Evolutionary conservation across 2,888 invertebrate species (phyloP), one percentile per base, ranked within the genome.

Genomic region (Athalia circularis): DNA sequence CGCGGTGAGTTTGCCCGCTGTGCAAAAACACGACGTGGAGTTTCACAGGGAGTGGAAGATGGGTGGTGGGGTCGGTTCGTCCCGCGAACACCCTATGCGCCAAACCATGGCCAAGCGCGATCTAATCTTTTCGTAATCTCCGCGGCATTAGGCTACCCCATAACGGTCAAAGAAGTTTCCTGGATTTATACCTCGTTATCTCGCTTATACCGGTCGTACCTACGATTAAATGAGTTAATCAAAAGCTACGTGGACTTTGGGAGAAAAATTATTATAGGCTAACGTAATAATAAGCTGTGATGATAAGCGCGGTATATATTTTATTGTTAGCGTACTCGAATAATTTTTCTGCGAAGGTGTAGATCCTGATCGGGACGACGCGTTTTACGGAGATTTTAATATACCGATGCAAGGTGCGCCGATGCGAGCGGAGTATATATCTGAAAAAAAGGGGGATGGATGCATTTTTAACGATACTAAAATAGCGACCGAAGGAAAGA

Each of bases 401-500:
- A 29, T 29, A 29, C 29, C 29, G 29, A 29, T 29, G 29, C 29
- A 29, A 29, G 29, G 29, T 29, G 29, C 29, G 29, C 29, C 29
- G 29, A 29, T 29, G 29, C 29, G 29, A 29, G 1, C 2, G 2
- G 2, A n/a, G 54, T 54, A 29, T 29, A 29, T 29, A 54, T n/a
- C 9, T n/a, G 54, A n/a, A 8, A n/a, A n/a, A 45, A 72, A 43
- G 13, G 72, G 68, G 72, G 86, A 88, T 88, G 87, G 86, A 87
- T 89, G 87, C 87, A 88, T 88, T 89, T 90, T 90, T 88, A 87
- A 89, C 86, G 84, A 85, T 84, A 88, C 89, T 81, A 85, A 90
- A 90, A 90, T 90, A 90, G 88, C 88, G 84, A 78, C 83, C 50
- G 75, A 62, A 62, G n/a, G 57, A 47, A 59, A 72, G 72, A n/a